Base-by-base conservation (phyloP, 2,888 invertebrate genomes). In the Dynastes maya region DNA sequence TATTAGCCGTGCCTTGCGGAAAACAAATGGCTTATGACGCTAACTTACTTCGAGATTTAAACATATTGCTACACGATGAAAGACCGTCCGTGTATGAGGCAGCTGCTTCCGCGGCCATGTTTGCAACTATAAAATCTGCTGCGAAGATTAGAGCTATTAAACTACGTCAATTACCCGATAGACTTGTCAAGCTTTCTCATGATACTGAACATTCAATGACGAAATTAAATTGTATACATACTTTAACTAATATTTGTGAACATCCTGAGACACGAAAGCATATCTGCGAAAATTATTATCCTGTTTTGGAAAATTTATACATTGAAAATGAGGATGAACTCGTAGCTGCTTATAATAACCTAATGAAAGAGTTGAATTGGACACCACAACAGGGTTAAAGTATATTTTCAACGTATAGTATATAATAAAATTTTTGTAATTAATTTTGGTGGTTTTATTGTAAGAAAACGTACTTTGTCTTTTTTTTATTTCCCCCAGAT, bases 21-120 rank as follows among this genome's bases (percentile, higher is more conserved):
- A 88, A 89, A 82, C 84, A 86, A 80, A 84, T 88, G 63, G 87
- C 89, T 2, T 83, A 86, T 11, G 85, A 88, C 74, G 77, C 83
- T 16, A 84, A 88, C 70, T 79, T 90, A 49, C 79, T 90, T 64
- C 76, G 81, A 4, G 83, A 79, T 61, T 80, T 90, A 16, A 86
- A 85, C 55, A 79, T 78, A 55, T 83, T 88, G 13, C 79, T 89
- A 37, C 82, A 87, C 27, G 85, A 87, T 74, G 84, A 87, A 79
- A 89, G 88, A 83, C 80, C 58, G 55, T 83, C 85, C 51, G 77
- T 88, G 29, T 85, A 86, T 70, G 84, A 85, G 29, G 83, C 83
- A 63, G 88, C 88, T 4, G 87, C 86, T 16, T 82, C 86, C 51
- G 86, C 85, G 0, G 82, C 88, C 49, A 86, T 88, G 86, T 87